A percentile compares a stretch with the other conserved stretches of the same genome.
Evolutionary conservation across 1,140 invertebrate species (phyloP).

Genomic region (Lethocerus indicus): DNA sequence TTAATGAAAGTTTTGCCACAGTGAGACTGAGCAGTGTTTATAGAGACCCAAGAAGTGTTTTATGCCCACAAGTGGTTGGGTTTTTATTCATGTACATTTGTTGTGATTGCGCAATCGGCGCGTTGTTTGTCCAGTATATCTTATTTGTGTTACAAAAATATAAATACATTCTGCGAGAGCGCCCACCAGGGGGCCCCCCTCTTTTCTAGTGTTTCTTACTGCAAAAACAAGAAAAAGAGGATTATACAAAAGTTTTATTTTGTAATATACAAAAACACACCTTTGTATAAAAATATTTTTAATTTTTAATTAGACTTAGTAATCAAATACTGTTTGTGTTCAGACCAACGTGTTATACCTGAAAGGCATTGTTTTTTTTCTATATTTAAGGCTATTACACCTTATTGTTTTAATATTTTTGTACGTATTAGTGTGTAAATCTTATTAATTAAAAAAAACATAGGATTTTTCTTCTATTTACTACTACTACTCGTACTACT

Average conservation of each 20-base stretch:
- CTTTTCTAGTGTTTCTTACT: neutral
- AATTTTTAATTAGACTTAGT: conserved; percentile 11
- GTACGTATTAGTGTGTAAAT: no score
- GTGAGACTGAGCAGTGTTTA: no score
- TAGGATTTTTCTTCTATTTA: no score
- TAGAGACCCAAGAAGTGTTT: no score
- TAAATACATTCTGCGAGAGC: no score
- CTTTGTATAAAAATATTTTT: conserved; percentile 13
- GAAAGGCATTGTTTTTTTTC: conserved; percentile 5
- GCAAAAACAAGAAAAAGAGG: neutral
- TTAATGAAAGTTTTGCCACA: no score
- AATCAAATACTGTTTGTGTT: conserved; percentile 14
- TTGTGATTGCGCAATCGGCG: no score
- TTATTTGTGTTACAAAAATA: neutral
- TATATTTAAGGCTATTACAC: conserved; percentile 2
- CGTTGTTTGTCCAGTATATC: neutral
- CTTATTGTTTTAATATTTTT: conserved; percentile 12
- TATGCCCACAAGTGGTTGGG: no score
- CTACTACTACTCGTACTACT: no score
- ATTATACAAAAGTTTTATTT: conserved; percentile 1
- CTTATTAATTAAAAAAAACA: no score
- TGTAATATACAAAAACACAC: conserved; percentile 10
- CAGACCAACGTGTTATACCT: conserved; percentile 11
- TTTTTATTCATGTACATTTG: no score
- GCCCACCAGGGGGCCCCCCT: no score